Evolutionary conservation across 2,113 vertebrate species (phyloP).

Genomic region (Proteles cristata): DNA sequence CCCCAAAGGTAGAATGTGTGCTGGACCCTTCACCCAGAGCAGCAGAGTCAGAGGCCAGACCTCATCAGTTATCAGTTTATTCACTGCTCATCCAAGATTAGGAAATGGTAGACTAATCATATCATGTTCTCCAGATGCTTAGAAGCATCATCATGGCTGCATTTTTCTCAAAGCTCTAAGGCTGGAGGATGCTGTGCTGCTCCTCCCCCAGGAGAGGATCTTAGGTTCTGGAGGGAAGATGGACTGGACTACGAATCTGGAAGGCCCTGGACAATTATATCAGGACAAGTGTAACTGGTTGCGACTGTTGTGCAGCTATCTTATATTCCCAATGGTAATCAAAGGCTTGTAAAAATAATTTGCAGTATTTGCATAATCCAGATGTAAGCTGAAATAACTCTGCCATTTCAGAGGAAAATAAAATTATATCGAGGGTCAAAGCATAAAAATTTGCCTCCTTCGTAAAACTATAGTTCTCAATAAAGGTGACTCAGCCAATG

Average conservation of each 20-base stretch:
- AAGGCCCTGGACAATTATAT: neutral
- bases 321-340: neutral
- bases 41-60: neutral
- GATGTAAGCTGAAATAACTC: neutral
- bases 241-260: neutral
- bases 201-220: neutral
- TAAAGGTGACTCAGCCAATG: neutral
- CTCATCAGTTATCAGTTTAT: neutral
- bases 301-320: neutral
- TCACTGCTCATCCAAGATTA: neutral
- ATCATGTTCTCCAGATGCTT: neutral
- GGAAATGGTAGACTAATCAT: neutral
- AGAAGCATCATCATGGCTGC: neutral
- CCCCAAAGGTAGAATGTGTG: neutral
- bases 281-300: neutral
- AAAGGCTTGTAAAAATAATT: slow-evolving; percentile 32
- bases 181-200: neutral
- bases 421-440: neutral
- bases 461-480: neutral
- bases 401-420: neutral
- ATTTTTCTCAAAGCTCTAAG: neutral
- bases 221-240: neutral
- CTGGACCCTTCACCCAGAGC: neutral
- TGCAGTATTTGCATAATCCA: neutral
- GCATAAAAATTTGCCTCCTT: neutral